Base-by-base conservation (phyloP, 2,797 vertebrate species). In the Squalus acanthias region DNA sequence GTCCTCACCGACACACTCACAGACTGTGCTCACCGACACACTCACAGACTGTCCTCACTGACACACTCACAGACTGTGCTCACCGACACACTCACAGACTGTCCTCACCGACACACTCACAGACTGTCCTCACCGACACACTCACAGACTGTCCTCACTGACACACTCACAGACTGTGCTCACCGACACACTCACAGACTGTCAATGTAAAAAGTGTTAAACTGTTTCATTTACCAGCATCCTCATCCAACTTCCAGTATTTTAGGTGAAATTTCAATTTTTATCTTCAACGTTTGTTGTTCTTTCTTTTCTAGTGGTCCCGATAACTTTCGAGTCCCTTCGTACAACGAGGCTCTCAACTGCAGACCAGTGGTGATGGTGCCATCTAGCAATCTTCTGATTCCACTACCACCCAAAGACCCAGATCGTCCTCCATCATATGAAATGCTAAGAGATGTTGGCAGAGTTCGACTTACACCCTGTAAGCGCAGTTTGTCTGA, bases 401-500 rank as follows among this genome's bases (percentile, higher is more conserved):
- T 60, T 95, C 97, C 95, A 0, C 97, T 97, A 0, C 98, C 97
- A 0, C 98, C 97, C 96, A 99, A 98, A 98, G 98, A 98, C 7
- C 98, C 98, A 97, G 98, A 97, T 95, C 98, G 97, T 0, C 98
- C 98, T 0, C 98, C 99, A 0, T 97, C 98, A 9, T 98, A 98
- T 60, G 98, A 97, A 97, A 98, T 98, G 3, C 98, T 98, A 97
- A 98, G 99, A 97, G 98, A 98, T 97, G 97, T 96, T 0, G 98
- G 98, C 96, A 96, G 98, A 0, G 98, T 97, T 96, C 98, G 98
- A 96, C 96, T 97, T 97, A 97, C 97, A 9, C 96, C 97, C 76
- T 65, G 85, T 9, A 96, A 96, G 2, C 96, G 79, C 96, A 96
- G 97, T 57, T 96, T 96, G 96, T 97, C 97, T 0, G 97, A 97